phyloP scores from a whole-genome alignment of 2,797 vertebrate species.

The Pseudochromis fuscus region DNA sequence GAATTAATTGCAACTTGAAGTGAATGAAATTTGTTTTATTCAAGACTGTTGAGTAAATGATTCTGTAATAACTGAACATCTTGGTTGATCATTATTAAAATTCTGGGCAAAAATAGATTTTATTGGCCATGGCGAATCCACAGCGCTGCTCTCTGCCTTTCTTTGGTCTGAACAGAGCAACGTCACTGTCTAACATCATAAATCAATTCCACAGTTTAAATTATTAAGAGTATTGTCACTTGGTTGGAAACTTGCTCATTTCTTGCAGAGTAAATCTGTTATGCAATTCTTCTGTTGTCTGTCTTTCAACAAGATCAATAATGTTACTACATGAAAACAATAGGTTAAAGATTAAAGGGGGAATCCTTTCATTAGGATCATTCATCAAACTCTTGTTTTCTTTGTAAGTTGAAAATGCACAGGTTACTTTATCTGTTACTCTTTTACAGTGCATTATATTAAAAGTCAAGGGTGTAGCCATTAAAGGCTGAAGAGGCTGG shows the following conservation, averaged over 20 bases:
- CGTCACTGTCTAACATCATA: conserved; percentile 57
- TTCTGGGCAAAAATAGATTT: conserved; percentile 37
- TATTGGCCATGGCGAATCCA: conserved; percentile 4
- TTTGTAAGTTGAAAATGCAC: background rate
- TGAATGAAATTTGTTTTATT: conserved; percentile 4
- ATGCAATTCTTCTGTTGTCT: conserved; percentile 17
- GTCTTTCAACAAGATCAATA: conserved; percentile 16
- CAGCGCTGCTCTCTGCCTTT: conserved; percentile 24
- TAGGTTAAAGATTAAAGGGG: conserved; percentile 21
- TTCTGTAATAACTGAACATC: conserved; percentile 19
- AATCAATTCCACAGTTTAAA: conserved; percentile 69
- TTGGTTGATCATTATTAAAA: conserved; percentile 31
- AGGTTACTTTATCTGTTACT: conserved; percentile 16
- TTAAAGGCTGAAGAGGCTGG: conserved; percentile 1
- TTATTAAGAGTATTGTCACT: conserved; percentile 60
- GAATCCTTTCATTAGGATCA: conserved; percentile 7
- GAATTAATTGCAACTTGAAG: conserved; percentile 9
- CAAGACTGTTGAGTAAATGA: background rate
- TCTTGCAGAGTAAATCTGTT: conserved; percentile 25
- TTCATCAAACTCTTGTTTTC: background rate
- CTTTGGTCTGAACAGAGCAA: conserved; percentile 54
- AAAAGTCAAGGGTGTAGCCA: background rate
- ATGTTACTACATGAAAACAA: conserved; percentile 21
- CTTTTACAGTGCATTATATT: background rate
- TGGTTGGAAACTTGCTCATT: conserved; percentile 28